phyloP scores from a whole-genome alignment of 2,113 vertebrate species.

The Puffinus mauretanicus region DNA sequence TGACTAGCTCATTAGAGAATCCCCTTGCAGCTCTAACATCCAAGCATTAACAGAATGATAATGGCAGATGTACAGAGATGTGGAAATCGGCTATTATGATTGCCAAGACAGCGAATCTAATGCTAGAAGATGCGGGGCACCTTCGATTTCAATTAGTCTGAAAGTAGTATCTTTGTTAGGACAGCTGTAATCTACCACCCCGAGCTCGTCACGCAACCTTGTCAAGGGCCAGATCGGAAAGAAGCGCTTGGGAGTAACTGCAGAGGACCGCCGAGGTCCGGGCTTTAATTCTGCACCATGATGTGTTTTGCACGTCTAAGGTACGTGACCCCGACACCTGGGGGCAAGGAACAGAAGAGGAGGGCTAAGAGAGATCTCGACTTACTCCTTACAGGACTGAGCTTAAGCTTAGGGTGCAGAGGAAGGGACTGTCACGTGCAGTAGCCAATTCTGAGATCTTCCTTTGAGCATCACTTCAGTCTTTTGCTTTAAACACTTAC shows the following conservation, averaged over 20 bases:
- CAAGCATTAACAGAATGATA: conserved; percentile 30
- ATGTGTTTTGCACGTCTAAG: fast-evolving
- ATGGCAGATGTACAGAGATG: conserved; percentile 10
- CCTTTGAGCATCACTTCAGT: neutral
- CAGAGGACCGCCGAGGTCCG: fast-evolving
- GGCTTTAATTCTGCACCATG: neutral
- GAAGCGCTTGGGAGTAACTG: fast-evolving
- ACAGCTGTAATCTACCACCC: neutral
- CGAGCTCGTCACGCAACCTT: neutral
- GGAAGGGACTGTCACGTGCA: fast-evolving
- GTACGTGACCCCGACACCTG: neutral
- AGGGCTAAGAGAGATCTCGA: neutral
- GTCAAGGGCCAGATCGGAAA: neutral
- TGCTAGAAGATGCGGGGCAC: neutral
- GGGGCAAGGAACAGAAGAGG: neutral
- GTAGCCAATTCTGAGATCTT: neutral
- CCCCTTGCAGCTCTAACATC: conserved; percentile 38
- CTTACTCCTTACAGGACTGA: neutral
- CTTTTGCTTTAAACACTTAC: neutral
- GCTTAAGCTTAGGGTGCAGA: neutral
- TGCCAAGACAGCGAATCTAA: conserved; percentile 1
- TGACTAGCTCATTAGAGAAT: conserved; percentile 44
- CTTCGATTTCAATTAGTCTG: neutral
- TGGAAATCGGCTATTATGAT: neutral
- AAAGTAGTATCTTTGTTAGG: neutral